Evolutionary conservation across 2,888 invertebrate genomes (phyloP), one percentile per base, ranked within the genome.

Genomic region (Hymenopus coronatus): DNA sequence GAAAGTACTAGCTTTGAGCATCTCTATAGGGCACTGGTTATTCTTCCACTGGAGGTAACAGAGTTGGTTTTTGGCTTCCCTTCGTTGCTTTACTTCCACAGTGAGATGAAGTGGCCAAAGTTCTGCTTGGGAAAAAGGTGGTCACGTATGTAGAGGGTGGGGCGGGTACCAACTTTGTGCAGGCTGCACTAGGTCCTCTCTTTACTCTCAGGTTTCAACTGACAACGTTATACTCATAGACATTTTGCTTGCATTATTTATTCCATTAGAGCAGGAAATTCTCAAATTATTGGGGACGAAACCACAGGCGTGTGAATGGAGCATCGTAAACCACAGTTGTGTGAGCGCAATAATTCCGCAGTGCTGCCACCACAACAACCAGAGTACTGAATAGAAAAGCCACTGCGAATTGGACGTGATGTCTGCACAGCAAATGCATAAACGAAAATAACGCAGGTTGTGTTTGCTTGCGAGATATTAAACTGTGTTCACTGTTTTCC

Each of bases 331-430:
- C 85, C 85, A 46, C 85, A 85, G 46, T 46, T 46, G 85, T 85
- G 85, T 85, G 85, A 85, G 46, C 46, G 85, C 46, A 85, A 85
- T 85, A 85, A 85, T 85, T 85, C 85, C 85, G 28, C 46, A 46
- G 25, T 70, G 54, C 54, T 70, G 54, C 20, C 54, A 70, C 54
- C 54, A 70, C 54, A 70, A 70, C 54, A 70, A 70, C 54, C 54
- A 70, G 54, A 20, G 20, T 70, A 70, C 54, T 70, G 54, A 70
- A 70, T 70, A 70, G 54, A 70, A 70, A 70, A 70, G 54, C 54
- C 54, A 70, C 54, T 70, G 54, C 54, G 54, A 70, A 70, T 70
- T 70, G 54, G 3, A 70, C 54, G 54, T 70, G 54, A 70, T 70
- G 54, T 70, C 54, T 70, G 54, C 54, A 70, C 20, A 15, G 54